phyloP scores from a whole-genome alignment of 2,888 invertebrate genomes.

The Dorcus hopei region DNA sequence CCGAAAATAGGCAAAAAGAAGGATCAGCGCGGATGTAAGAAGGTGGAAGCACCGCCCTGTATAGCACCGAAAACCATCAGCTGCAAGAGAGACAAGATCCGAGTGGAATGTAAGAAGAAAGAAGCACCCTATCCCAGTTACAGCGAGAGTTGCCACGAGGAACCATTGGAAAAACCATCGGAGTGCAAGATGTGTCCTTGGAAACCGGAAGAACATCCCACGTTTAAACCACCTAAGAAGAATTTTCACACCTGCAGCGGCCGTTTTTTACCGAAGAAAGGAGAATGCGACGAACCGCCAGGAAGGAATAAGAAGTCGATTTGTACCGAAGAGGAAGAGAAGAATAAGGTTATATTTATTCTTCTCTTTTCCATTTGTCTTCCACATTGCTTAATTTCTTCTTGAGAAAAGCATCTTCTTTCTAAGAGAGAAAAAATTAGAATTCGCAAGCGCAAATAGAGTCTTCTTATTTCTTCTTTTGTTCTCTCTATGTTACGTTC shows the following conservation, averaged over 20 bases:
- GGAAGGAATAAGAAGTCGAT: background rate
- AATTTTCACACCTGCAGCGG: conserved; percentile 25
- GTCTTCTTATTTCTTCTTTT: background rate
- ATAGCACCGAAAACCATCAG: conserved; percentile 1
- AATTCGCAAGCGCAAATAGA: too few species aligned
- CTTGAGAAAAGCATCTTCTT: too few species aligned
- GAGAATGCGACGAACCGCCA: conserved; percentile 5
- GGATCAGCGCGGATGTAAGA: conserved; percentile 1
- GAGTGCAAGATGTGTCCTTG: conserved; percentile 35
- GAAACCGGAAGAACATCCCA: conserved; percentile 30
- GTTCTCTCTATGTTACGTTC: background rate
- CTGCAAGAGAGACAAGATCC: background rate
- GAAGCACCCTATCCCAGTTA: conserved; percentile 35
- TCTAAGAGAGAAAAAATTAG: too few species aligned
- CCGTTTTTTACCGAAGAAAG: conserved; percentile 4
- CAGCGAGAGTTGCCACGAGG: conserved; percentile 35
- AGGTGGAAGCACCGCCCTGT: conserved; percentile 10
- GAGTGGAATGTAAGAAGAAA: conserved; percentile 28
- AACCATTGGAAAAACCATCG: conserved; percentile 25
- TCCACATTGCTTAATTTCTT: background rate
- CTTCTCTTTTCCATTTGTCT: background rate
- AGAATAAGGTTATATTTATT: background rate
- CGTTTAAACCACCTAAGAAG: conserved; percentile 29
- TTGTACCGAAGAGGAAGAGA: conserved; percentile 10
- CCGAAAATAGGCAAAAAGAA: conserved; percentile 1